Base-by-base conservation (phyloP, 1,140 invertebrate species). In the Drosophila suzukii region DNA sequence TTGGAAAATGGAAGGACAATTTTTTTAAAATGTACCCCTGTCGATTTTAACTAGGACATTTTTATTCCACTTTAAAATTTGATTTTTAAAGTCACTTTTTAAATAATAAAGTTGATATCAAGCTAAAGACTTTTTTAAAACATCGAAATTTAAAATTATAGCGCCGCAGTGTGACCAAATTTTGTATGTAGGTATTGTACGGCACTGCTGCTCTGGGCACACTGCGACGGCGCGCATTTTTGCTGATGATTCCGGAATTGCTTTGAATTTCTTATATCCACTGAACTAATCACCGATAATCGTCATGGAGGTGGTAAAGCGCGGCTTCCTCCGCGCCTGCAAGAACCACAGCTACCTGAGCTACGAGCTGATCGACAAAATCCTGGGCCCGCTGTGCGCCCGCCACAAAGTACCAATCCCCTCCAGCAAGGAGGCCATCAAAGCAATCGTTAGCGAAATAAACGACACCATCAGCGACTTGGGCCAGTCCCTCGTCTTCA, bases 291-390 rank as follows among this genome's bases (percentile, higher is more conserved):
- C 6, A 32, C 30, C 30, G 6, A 34, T 34, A 34, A 1, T 34
- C 7, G 10, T 10, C 32, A 46, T 46, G 43, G 71, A 82, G 8
- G n/a, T 65, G 27, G 65, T 89, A 0, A 78, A 81, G 27, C 66
- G 70, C 12, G 66, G 61, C 13, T 89, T 89, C 54, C 15, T 81
- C 2, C 77, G 84, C 2, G 80, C 84, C 5, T 89, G 84, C 20
- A 89, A 81, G 13, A 89, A 89, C 20, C 77, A 78, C 36, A 75
- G 85, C 27, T 75, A 53, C 24, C 73, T 89, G 3, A 53, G 65
- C 54, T 50, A 51, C 20, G 61, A 84, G 5, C 10, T 39, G 13
- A 84, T 90, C 44, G 70, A 78, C 2, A 4, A 73, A 0, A 81
- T 89, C 60, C 62, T 89, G 17, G 15, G 47, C 2, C 65, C 80